Conservation (phyloP, 2,888 invertebrate genomes). For the Drosophila rellima region DNA sequence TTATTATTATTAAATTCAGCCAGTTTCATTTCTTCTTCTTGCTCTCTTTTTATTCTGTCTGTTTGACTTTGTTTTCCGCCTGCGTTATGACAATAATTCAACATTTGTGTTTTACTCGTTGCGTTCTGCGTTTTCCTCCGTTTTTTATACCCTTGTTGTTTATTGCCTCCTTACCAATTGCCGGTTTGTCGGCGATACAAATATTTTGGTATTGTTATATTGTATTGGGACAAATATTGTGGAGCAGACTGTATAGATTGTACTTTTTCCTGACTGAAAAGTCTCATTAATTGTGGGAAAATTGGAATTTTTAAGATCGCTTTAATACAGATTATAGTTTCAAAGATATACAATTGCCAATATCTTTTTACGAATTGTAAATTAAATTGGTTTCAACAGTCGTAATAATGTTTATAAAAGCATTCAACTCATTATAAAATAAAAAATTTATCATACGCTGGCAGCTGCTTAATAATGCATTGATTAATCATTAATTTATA, state of each 20-base stretch:
- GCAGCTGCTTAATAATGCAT: conserved; percentile 27
- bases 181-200: conserved; percentile 42
- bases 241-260: conserved; percentile 29
- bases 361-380: too few species aligned
- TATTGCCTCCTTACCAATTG: conserved; percentile 39
- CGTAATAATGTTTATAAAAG: too few species aligned
- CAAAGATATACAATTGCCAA: background rate
- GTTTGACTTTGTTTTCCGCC: conserved; percentile 52
- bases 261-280: conserved; percentile 10
- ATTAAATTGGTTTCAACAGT: too few species aligned
- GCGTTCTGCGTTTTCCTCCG: conserved; percentile 45
- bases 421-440: conserved; percentile 5
- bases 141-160: conserved; percentile 15
- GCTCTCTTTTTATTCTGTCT: conserved; percentile 9
- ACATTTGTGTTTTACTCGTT: conserved; percentile 48
- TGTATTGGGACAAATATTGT: conserved; percentile 56
- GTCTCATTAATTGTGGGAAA: too few species aligned
- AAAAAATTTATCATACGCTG: conserved; percentile 3
- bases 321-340: background rate
- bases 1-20: conserved; percentile 42
- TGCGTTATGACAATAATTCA: conserved; percentile 61
- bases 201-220: conserved; percentile 46
- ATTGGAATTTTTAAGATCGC: background rate
- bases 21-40: conserved; percentile 20
- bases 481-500: conserved; percentile 52